A percentile compares a stretch with the other conserved stretches of the same genome.
These are phyloP conservation scores for Cosmia trapezina DNA, from an alignment of 2,888 invertebrate genomes.

Conservation along the genomic window DNA sequence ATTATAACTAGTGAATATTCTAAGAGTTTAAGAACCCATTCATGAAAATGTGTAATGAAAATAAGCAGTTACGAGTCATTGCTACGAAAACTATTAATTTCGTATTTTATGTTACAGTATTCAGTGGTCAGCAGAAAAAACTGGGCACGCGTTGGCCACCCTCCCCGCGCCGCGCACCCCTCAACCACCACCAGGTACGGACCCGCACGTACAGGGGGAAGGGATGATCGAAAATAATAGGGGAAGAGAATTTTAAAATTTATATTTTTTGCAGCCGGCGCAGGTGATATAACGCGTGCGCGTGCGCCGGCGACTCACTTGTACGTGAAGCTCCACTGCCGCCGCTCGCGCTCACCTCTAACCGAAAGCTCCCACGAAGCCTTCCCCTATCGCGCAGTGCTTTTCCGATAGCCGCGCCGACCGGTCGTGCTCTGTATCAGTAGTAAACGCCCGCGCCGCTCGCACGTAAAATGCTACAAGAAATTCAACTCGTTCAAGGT, in stretches of 20 bases:
- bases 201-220: constrained; percentile 88
- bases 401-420: constrained; percentile 81
- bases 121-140: constrained; percentile 86
- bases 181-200: constrained; percentile 86
- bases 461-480: constrained; percentile 88
- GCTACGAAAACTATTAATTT: constrained; percentile 43
- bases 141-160: constrained; percentile 85
- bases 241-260: constrained; percentile 90
- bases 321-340: constrained; percentile 85
- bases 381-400: constrained; percentile 79
- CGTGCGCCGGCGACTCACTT: constrained; percentile 89
- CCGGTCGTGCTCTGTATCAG: constrained; percentile 77
- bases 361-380: constrained; percentile 77
- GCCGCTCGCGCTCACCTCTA: constrained; percentile 78
- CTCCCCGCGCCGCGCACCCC: constrained; percentile 69
- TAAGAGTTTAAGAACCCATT: constrained; percentile 13
- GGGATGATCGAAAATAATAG: constrained; percentile 91
- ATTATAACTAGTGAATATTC: constrained; percentile 12
- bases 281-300: constrained; percentile 90
- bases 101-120: constrained; percentile 71
- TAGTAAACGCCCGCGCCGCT: constrained; percentile 76
- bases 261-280: constrained; percentile 91
- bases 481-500: constrained; percentile 89
- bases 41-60: constrained; percentile 15
- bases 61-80: constrained; percentile 13